phyloP scores from a whole-genome alignment of 2,888 invertebrate species.

The Hyles lineata region DNA sequence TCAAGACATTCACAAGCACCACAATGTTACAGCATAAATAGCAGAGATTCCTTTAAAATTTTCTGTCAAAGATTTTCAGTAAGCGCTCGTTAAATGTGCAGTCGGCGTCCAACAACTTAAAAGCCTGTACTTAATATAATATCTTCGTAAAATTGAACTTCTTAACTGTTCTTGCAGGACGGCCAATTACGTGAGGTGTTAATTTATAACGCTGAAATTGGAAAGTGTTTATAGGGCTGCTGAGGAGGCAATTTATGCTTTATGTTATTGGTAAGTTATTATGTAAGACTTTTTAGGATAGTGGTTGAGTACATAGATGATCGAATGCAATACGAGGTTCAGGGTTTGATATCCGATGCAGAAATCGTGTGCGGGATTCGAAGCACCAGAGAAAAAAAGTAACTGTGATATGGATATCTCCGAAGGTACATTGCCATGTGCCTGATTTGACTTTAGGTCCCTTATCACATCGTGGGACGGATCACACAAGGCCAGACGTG shows the following conservation, averaged over 20 bases:
- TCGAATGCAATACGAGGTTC: too few species aligned
- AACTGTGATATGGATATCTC: too few species aligned
- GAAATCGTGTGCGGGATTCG: too few species aligned
- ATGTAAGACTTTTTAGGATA: neutral
- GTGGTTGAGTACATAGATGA: too few species aligned
- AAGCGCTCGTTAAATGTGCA: conserved; percentile 3
- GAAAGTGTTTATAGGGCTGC: conserved; percentile 2
- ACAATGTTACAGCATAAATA: too few species aligned
- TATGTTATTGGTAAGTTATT: neutral
- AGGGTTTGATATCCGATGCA: too few species aligned
- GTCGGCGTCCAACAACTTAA: conserved; percentile 7
- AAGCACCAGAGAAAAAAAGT: too few species aligned
- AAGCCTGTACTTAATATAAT: conserved; percentile 3
- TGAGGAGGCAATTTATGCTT: neutral
- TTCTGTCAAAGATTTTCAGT: neutral
- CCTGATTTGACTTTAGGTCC: too few species aligned
- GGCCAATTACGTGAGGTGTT: conserved; percentile 16
- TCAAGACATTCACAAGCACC: neutral
- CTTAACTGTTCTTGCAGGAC: conserved; percentile 12
- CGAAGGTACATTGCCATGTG: too few species aligned
- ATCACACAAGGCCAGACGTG: too few species aligned
- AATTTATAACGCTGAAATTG: conserved; percentile 11
- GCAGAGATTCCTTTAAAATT: neutral
- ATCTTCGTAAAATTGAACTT: conserved; percentile 13
- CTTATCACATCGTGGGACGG: too few species aligned